phyloP scores from a whole-genome alignment of 2,888 invertebrate species.

The Rhogogaster chlorosoma region DNA sequence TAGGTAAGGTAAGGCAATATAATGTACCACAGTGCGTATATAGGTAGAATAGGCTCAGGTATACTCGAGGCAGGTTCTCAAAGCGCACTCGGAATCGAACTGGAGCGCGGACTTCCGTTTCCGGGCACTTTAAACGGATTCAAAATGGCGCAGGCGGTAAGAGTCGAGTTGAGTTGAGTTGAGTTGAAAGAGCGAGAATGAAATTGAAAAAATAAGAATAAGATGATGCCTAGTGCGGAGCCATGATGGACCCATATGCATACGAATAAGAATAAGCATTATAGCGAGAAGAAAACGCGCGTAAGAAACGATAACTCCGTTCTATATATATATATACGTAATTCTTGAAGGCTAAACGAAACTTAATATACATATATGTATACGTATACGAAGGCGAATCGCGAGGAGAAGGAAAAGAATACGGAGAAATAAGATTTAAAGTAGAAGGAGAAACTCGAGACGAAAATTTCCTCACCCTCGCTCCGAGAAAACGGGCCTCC shows the following conservation, averaged over 20 bases:
- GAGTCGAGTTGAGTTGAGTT: neutral
- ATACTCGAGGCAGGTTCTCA: slow-evolving; percentile 22
- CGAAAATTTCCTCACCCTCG: slow-evolving; percentile 87
- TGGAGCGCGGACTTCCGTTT: slow-evolving; percentile 45
- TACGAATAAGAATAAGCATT: neutral
- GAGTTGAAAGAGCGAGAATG: neutral
- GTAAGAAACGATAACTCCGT: neutral
- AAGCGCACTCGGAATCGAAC: slow-evolving; percentile 41
- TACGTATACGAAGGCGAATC: neutral
- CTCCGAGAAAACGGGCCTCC: slow-evolving; percentile 98
- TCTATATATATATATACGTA: neutral
- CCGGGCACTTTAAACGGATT: slow-evolving; percentile 32
- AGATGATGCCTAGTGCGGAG: neutral
- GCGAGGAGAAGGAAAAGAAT: neutral
- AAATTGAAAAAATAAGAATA: neutral
- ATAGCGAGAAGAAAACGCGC: neutral
- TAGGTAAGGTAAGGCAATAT: neutral
- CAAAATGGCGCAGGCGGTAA: slow-evolving; percentile 33
- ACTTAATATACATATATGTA: neutral
- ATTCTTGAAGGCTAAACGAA: neutral
- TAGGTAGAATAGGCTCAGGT: neutral
- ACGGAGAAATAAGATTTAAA: neutral
- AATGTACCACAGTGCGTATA: slow-evolving; percentile 4
- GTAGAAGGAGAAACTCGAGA: neutral
- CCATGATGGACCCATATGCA: neutral